Base-by-base conservation (phyloP, 92 coral and sea anemone genomes). In the Virgularia gustaviana region DNA sequence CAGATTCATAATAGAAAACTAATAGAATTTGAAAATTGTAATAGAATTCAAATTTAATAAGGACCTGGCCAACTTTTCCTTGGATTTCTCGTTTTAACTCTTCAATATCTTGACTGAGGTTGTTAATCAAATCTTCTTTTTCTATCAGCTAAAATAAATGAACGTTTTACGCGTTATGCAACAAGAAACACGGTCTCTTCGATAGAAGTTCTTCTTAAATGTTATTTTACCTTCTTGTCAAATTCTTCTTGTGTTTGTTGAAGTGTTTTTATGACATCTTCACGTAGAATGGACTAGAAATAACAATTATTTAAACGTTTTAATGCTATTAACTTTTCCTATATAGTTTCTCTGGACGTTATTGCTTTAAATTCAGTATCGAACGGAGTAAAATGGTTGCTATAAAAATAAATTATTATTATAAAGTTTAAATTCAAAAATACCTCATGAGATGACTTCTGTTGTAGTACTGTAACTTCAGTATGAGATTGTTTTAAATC, bases 381-480 rank as follows among this genome's bases (percentile, higher is more conserved):
- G n/a, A n/a, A n/a, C n/a, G n/a, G n/a, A n/a, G n/a, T n/a, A n/a
- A n/a, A n/a, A n/a, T n/a, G n/a, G n/a, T n/a, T n/a, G n/a, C n/a
- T n/a, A n/a, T n/a, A n/a, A n/a, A n/a, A n/a, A n/a, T n/a, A n/a
- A n/a, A n/a, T n/a, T n/a, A n/a, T n/a, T n/a, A n/a, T n/a, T n/a
- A n/a, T n/a, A n/a, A n/a, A n/a, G n/a, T n/a, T n/a, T n/a, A n/a
- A n/a, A n/a, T n/a, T n/a, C n/a, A n/a, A n/a, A n/a, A n/a, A n/a
- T n/a, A 92, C 98, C 65, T 92, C 98, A 53, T 92, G 89, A 15
- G 88, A 85, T n/a, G 92, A 9, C 25, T 72, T 83, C 49, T 83
- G 76, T 30, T 79, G 82, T 12, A 92, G 52, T 30, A 77, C 83
- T 52, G 90, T 90, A 30, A 86, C 86, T 32, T 80, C 90, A 6